phyloP scores from a whole-genome alignment of 2,888 invertebrate species.

The Chrysolina americana region DNA sequence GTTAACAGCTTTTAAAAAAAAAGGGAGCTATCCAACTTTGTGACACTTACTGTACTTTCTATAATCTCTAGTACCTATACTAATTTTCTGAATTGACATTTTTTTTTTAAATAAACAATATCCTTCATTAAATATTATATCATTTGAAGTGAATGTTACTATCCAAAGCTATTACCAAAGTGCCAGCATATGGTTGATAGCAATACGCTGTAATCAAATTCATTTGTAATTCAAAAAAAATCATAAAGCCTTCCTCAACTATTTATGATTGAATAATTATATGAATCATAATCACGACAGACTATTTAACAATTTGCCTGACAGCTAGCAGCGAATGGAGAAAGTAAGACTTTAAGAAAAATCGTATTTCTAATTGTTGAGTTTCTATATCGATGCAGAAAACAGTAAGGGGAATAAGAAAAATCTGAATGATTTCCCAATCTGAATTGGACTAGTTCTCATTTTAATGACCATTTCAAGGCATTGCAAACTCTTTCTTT shows the following conservation, averaged over 20 bases:
- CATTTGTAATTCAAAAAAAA: neutral
- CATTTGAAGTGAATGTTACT: neutral
- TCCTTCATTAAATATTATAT: no score
- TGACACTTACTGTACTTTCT: neutral
- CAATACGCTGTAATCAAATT: neutral
- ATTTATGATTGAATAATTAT: neutral
- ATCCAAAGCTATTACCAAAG: neutral
- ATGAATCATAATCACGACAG: constrained; percentile 3
- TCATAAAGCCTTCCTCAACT: neutral
- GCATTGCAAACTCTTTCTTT: no score
- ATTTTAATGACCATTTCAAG: no score
- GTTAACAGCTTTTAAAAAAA: no score
- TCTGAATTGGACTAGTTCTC: no score
- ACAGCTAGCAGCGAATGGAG: neutral
- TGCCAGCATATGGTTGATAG: constrained; percentile 2
- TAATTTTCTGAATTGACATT: no score
- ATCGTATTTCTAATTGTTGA: neutral
- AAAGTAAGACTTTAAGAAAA: neutral
- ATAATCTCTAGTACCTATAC: neutral
- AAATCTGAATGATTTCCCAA: no score
- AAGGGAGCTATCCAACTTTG: no score
- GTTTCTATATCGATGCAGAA: neutral
- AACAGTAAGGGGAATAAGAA: neutral
- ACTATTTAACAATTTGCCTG: neutral
- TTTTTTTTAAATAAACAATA: no score